Evolutionary conservation across 2,888 invertebrate species (phyloP), one percentile per base, ranked within the genome.

Genomic region (Peribatodes rhomboidaria): DNA sequence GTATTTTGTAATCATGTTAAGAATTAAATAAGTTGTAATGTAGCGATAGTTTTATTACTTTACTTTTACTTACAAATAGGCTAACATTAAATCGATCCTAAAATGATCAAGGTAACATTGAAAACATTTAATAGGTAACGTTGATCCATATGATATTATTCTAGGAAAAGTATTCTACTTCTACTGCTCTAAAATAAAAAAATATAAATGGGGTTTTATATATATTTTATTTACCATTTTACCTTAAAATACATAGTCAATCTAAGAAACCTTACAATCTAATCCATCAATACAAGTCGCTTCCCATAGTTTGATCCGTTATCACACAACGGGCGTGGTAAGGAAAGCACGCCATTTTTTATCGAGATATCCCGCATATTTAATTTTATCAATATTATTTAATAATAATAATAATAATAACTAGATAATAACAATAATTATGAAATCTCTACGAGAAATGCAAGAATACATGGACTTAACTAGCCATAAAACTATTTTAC

Each of bases 1-100:
- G 82, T 88, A 88, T 81, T 84, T 84, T 84, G 73, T 80, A 79
- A 71, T 65, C 67, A 64, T 72, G 61, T 54, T 71, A 64, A 62
- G 58, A 55, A 70, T 69, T 68, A 70, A 70, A 69, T 71, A 68
- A 65, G 60, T 53, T 52, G 56, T 67, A 70, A 65, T 49, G 53
- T 68, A 37, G 37, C 13, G 31, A 22, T 63, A 20, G 18, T 66
- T 66, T 62, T 44, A 53, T 59, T 57, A n/a, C n/a, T n/a, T n/a
- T n/a, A n/a, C n/a, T n/a, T n/a, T n/a, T n/a, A n/a, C n/a, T n/a
- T n/a, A n/a, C n/a, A n/a, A n/a, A n/a, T n/a, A n/a, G n/a, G n/a
- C n/a, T n/a, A n/a, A n/a, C n/a, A n/a, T n/a, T n/a, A n/a, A n/a
- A n/a, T n/a, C n/a, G n/a, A n/a, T n/a, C n/a, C n/a, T n/a, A n/a